Base-by-base conservation (phyloP, 2,113 vertebrate species). In the Heterochromis multidens region DNA sequence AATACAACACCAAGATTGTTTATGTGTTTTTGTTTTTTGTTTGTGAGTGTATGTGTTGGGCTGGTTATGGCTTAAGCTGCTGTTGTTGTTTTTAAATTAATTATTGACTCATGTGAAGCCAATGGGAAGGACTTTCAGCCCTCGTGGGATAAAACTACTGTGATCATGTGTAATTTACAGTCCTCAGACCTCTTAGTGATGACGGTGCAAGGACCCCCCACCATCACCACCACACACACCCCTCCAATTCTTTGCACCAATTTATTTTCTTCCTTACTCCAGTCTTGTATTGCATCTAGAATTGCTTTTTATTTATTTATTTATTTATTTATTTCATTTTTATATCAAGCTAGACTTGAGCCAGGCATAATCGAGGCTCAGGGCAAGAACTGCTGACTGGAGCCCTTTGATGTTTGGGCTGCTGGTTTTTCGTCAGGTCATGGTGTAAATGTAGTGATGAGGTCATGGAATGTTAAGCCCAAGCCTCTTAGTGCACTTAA, bases 91-190 rank as follows among this genome's bases (percentile, higher is more conserved):
- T 88, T 86, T 46, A 17, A 56, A 83, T 88, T 83, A 61, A 91
- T 91, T 89, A 89, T 90, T 80, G 87, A 91, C 85, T 88, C 60
- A 59, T 35, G 63, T 77, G 82, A 82, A 77, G 81, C 81, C 77
- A 43, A 77, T 80, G 65, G 60, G 89, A 87, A 85, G 65, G 63
- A 13, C 82, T 79, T 77, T 59, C 23, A 21, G 83, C 12, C 74
- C 77, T 79, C 40, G 79, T 76, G 85, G 88, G 86, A 88, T 56
- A 77, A 77, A 56, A 59, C 82, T 46, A 7, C 31, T 61, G 57
- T 86, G 89, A 92, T 89, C 90, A 86, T 63, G 11, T 85, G 67
- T 87, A 84, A 94, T 93, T 91, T 91, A 89, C 80, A 83, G 86
- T 57, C 35, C 56, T 61, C 61, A 12, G 83, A 19, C 8, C 19